Evolutionary conservation across 2,888 invertebrate genomes (phyloP), one percentile per base, ranked within the genome.

Genomic region (Napeogenes sylphis): DNA sequence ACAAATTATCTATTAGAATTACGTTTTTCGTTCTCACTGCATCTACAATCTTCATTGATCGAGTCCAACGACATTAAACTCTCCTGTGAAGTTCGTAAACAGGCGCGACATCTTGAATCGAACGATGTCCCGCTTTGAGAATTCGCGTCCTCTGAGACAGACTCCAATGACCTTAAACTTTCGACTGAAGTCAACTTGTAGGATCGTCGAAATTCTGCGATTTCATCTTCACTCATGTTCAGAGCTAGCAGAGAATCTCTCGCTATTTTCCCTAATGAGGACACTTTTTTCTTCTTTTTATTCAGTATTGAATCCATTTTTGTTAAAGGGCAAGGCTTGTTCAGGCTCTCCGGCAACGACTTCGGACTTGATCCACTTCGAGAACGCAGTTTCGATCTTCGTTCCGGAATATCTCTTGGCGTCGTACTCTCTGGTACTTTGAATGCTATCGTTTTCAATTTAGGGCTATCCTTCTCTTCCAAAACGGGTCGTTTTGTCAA

Each of bases 201-300:
- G 0, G 90, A 88, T 0, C 86, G 73, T 45, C 90, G 73, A 42
- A 90, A 87, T 21, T 91, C 90, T 0, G 87, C 85, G 2, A 90
- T 87, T 13, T 91, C 91, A 2, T 91, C 91, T 3, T 90, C 90
- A 12, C 83, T 85, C 87, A 90, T 89, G 66, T 91, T 91, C 5
- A 91, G 66, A 0, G 91, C 91, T 21, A 91, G 68, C 0, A 91
- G 70, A 0, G 91, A 91, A 68, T 91, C 91, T 45, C 84, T 76
- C 6, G 91, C 91, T 70, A 90, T 89, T 71, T 90, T 91, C 0
- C 91, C 91, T 4, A 91, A 59, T 12, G 88, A 88, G 0, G 86
- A 87, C 0, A 89, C 84, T 13, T 84, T 90, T 63, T 87, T 87
- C 71, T 86, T 90, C 70, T 87, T 89, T 63, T 84, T 89, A 0